Evolutionary conservation across 2,113 vertebrate species (phyloP).

Genomic region (Anolis carolinensis): DNA sequence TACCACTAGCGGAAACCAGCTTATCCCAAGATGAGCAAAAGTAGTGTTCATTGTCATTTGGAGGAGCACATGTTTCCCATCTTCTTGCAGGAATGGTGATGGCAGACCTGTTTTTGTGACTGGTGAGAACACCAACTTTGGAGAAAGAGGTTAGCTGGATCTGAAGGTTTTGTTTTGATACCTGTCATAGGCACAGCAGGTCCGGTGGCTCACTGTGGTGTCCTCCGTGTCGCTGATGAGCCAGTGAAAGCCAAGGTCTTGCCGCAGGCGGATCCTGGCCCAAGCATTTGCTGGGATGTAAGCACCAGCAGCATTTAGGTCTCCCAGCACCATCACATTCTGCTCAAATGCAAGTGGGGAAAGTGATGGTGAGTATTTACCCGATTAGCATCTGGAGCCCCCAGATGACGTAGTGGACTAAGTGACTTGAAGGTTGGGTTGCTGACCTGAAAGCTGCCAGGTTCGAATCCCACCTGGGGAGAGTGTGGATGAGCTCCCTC

Average conservation of each 20-base stretch:
- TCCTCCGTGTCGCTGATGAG: conserved; percentile 85
- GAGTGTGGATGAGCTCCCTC: too few relatives aligned
- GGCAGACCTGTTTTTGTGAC: background rate
- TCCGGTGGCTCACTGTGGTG: conserved; percentile 82
- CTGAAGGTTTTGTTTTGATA: conserved; percentile 30
- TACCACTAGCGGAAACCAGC: background rate
- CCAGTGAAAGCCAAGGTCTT: conserved; percentile 79
- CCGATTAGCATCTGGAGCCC: too few relatives aligned
- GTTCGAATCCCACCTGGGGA: too few relatives aligned
- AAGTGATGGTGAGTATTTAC: background rate
- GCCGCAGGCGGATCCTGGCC: conserved; percentile 76
- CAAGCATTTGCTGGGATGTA: conserved; percentile 81
- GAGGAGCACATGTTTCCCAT: background rate
- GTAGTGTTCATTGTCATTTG: background rate
- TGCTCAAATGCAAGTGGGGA: conserved; percentile 30
- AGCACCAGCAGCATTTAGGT: conserved; percentile 86
- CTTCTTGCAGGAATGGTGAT: background rate
- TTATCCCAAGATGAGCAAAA: background rate
- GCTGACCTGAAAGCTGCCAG: too few relatives aligned
- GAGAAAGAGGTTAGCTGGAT: background rate
- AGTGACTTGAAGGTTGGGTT: too few relatives aligned
- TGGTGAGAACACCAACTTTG: background rate
- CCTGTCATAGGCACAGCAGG: conserved; percentile 85
- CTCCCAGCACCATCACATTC: conserved; percentile 85
- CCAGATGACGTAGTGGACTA: too few relatives aligned